Conservation (phyloP, 2,888 invertebrate genomes). For the Teleiodes luculella region DNA sequence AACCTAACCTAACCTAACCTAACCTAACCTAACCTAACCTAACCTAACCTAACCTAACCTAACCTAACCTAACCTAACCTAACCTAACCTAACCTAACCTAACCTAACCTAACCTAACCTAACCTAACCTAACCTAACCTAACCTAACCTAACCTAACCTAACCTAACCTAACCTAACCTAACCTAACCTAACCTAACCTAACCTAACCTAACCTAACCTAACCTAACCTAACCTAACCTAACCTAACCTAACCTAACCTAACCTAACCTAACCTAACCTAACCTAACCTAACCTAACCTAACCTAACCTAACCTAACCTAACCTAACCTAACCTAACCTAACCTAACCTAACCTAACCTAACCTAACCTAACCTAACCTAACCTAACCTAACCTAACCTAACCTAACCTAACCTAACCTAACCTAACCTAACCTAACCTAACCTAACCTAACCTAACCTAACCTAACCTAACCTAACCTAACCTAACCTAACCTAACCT, state of each 20-base stretch:
- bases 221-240: slow-evolving; percentile 20
- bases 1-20: slow-evolving; percentile 2
- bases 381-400: slow-evolving; percentile 17
- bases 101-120: too few relatives aligned
- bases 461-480: slow-evolving; percentile 20
- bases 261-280: slow-evolving; percentile 19
- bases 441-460: slow-evolving; percentile 20
- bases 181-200: slow-evolving; percentile 25
- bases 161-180: slow-evolving; percentile 27
- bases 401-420: slow-evolving; percentile 16
- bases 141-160: slow-evolving; percentile 16
- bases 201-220: slow-evolving; percentile 19
- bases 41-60: too few relatives aligned
- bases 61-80: too few relatives aligned
- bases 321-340: slow-evolving; percentile 20
- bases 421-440: slow-evolving; percentile 18
- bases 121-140: too few relatives aligned
- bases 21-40: neutral
- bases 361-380: slow-evolving; percentile 19
- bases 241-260: slow-evolving; percentile 18
- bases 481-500: slow-evolving; percentile 12
- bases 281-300: slow-evolving; percentile 19
- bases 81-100: too few relatives aligned
- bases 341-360: slow-evolving; percentile 19
- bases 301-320: slow-evolving; percentile 20